Evolutionary conservation across 1,140 invertebrate genomes (phyloP), one percentile per base, ranked within the genome.

Genomic region (Nasonia vitripennis): DNA sequence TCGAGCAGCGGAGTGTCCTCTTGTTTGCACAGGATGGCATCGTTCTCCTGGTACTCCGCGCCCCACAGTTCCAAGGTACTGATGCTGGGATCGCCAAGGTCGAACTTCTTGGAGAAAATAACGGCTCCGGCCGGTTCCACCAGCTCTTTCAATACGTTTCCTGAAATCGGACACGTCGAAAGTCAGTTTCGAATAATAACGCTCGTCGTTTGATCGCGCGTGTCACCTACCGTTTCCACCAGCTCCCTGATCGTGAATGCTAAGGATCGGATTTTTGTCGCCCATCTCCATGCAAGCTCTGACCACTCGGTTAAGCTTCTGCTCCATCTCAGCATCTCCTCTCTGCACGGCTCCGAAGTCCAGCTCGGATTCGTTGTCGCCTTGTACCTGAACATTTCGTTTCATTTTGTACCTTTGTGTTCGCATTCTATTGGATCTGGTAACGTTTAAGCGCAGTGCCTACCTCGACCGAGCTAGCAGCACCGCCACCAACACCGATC

Each of bases 311-410:
- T 99, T 99, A 14, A 99, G 90, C 93, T 99, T 99, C 90, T 99
- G 98, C 88, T 99, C 98, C 98, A 99, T 99, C 94, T 99, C 98
- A 2, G 98, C 96, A 94, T 99, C 98, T 62, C 98, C 98, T 93
- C 99, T 94, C 94, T 99, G 99, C 0, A 99, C 99, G 5, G 99
- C 99, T 88, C 97, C 97, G 90, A 99, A 99, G 93, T 99, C 98
- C 7, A 99, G 91, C 84, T 98, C 96, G 2, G 95, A 94, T 89
- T 96, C 96, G 88, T 98, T 97, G 84, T 98, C 97, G 71, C 96
- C 97, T 89, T 97, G 97, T 5, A 98, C 96, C 93, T 98, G 94
- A n/a, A 41, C 7, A 68, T 78, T 78, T 78, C 17, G 3, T 55
- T 55, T 55, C 17, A 20, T 55, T 14, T 55, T 7, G 14, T n/a